Base-by-base conservation (phyloP, 30 jellyfish, hydroid and myxozoan genomes). In the Aurelia sp. region DNA sequence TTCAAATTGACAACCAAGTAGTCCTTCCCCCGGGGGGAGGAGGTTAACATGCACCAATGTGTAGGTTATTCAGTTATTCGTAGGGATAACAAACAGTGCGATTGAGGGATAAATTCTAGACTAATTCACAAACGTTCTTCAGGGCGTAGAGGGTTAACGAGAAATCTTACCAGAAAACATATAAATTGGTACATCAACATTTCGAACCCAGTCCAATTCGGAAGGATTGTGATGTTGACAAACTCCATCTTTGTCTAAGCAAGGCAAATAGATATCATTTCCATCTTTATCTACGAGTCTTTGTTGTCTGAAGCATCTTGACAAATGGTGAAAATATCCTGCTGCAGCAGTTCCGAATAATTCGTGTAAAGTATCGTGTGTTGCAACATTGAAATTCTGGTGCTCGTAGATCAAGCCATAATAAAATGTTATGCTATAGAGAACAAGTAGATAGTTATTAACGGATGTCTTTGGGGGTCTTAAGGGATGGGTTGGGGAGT, bases 301-400 rank as follows among this genome's bases (percentile, higher is more conserved):
- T 64, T 74, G 60, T 63, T 50, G 13, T 64, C 92, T 72, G 62
- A 89, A 76, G 57, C 82, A 58, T 53, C 58, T 79, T 61, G 97
- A 62, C 21, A 81, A 41, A 13, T 89, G 97, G 30, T 76, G 74
- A 40, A 89, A 89, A 47, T 79, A 79, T 22, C 87, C 86, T 3
- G 90, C 84, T 0, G 97, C 78, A 19, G 89, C 97, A 3, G 90
- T 86, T 20, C 97, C 97, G 23, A 79, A 79, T 55, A 81, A 33
- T 50, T 89, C 97, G 53, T 89, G 97, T 30, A 89, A 53, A 3
- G 33, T 68, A 47, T 89, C 97, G 57, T 89, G 97, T 6, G 97
- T 89, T 30, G 47, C 83, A 13, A 79, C 74, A 53, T 89, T 89
- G 79, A 89, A 81, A 76, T 89, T 89, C 4, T 59, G 73, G 66